These are phyloP conservation scores for Ahaetulla prasina DNA, from an alignment of 2,113 vertebrate genomes.

Conservation along the genomic window DNA sequence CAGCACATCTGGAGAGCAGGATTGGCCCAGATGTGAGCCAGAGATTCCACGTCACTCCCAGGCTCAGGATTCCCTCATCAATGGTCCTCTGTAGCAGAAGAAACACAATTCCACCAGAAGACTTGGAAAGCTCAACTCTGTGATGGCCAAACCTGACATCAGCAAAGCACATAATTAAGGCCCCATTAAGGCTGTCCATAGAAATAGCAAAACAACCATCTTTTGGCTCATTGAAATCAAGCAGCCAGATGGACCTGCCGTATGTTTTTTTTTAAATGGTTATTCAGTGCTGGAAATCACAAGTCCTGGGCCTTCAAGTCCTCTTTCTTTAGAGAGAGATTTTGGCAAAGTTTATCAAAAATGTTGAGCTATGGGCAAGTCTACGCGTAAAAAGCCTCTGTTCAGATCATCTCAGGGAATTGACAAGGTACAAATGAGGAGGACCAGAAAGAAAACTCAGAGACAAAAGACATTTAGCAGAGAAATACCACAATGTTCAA, in stretches of 20 bases:
- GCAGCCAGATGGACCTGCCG: not conserved
- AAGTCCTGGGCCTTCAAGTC: not conserved
- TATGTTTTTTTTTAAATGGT: not conserved
- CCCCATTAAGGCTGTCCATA: not conserved
- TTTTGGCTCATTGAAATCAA: not conserved
- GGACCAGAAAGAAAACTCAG: no score
- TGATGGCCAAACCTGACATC: not conserved
- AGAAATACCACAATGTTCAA: rapidly evolving
- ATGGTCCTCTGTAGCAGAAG: not conserved
- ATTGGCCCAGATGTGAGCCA: not conserved
- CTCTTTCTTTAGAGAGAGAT: not conserved
- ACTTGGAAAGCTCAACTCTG: not conserved
- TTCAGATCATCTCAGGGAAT: not conserved
- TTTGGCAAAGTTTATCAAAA: not conserved
- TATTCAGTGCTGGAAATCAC: rapidly evolving
- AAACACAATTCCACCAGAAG: not conserved
- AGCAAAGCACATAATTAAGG: not conserved
- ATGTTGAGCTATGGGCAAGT: not conserved
- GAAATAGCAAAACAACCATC: not conserved
- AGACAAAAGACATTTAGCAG: not conserved
- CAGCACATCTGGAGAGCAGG: not conserved
- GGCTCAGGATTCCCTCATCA: not conserved
- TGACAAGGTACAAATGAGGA: no score
- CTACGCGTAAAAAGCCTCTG: no score
- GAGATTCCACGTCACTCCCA: not conserved